Conservation (phyloP, 2,888 invertebrate species). For the Mechanitis mazaeus region DNA sequence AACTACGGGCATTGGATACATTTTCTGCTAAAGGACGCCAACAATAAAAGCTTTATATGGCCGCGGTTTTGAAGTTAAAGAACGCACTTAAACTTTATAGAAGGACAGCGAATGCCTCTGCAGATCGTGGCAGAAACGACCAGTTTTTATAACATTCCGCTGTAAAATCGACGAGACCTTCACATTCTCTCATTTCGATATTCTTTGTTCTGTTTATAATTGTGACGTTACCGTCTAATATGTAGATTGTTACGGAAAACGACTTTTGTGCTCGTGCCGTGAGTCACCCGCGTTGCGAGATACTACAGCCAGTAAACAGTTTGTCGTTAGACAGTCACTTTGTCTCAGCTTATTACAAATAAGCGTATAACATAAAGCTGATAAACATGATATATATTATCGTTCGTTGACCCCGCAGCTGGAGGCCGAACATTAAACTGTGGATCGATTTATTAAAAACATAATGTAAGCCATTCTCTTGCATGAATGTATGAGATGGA, state of each 20-base stretch:
- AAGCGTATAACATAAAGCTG: slow-evolving; percentile 35
- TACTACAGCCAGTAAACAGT: slow-evolving; percentile 22
- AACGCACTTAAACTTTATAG: slow-evolving; percentile 22
- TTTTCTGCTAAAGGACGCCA: slow-evolving; percentile 32
- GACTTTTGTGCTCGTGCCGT: slow-evolving; percentile 21
- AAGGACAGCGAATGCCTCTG: slow-evolving; percentile 18
- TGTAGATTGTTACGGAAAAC: slow-evolving; percentile 13
- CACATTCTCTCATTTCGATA: slow-evolving; percentile 15
- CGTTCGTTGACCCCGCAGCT: slow-evolving; percentile 50
- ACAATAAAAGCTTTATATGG: slow-evolving; percentile 28
- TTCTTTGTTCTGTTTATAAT: slow-evolving; percentile 17
- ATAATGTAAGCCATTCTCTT: slow-evolving; percentile 29
- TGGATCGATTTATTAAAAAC: slow-evolving; percentile 35
- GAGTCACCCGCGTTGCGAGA: slow-evolving; percentile 25
- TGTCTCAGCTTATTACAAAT: slow-evolving; percentile 52
- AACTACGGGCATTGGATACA: slow-evolving; percentile 42
- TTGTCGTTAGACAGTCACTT: slow-evolving; percentile 43
- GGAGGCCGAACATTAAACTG: slow-evolving; percentile 29
- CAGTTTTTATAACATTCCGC: slow-evolving; percentile 16
- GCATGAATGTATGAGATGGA: slow-evolving; percentile 50
- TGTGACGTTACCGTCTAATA: slow-evolving; percentile 14
- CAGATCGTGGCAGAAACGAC: slow-evolving; percentile 6
- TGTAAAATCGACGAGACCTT: slow-evolving; percentile 21
- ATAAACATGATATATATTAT: slow-evolving; percentile 51
- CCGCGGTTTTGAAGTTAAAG: slow-evolving; percentile 26